These are phyloP conservation scores for Tachina fera DNA, from an alignment of 2,888 invertebrate genomes.

Conservation along the genomic window DNA sequence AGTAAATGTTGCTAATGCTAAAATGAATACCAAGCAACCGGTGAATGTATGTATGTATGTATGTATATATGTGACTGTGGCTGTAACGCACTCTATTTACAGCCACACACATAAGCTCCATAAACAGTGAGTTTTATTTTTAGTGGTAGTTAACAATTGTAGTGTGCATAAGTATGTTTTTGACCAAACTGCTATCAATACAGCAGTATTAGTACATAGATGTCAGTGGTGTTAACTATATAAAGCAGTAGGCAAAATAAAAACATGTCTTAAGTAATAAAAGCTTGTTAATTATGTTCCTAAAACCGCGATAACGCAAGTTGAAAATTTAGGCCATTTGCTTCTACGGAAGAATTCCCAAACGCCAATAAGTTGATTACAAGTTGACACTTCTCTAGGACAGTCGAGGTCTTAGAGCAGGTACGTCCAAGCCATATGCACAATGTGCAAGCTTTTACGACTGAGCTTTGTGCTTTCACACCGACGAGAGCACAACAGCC, in stretches of 20 bases:
- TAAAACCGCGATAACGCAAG: background rate
- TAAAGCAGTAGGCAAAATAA: background rate
- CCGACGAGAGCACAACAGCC: too few species aligned
- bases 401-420: too few species aligned
- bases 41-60: constrained; percentile 39
- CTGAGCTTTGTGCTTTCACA: too few species aligned
- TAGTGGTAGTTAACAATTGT: constrained; percentile 40
- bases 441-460: too few species aligned
- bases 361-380: too few species aligned
- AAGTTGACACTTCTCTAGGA: too few species aligned
- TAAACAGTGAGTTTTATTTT: constrained; percentile 26
- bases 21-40: constrained; percentile 66
- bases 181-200: constrained; percentile 24
- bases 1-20: constrained; percentile 60
- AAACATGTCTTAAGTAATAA: background rate
- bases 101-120: constrained; percentile 28
- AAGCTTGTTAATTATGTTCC: too few species aligned
- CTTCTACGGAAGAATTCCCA: too few species aligned
- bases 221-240: constrained; percentile 35
- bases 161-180: constrained; percentile 42
- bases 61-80: background rate
- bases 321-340: background rate
- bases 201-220: background rate
- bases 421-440: too few species aligned
- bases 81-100: constrained; percentile 59